Percentiles rank a stretch among this genome's conserved stretches.
Conservation (phyloP, 2,113 vertebrate genomes). For the Percina caprodes region DNA sequence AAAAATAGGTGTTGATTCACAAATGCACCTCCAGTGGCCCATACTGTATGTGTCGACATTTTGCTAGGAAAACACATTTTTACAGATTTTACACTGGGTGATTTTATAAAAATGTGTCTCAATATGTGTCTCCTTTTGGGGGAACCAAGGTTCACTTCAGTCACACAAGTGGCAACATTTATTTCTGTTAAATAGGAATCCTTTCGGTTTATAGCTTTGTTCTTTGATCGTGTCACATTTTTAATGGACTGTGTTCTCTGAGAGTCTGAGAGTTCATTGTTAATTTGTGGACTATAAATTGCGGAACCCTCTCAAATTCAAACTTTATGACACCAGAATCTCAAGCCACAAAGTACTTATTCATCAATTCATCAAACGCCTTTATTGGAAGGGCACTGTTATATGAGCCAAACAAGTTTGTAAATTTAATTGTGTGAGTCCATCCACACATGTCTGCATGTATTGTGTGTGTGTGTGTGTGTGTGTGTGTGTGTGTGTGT, state of each 20-base stretch:
- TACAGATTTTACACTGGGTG: neutral
- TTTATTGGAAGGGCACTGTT: neutral
- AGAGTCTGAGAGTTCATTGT: neutral
- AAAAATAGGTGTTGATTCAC: neutral
- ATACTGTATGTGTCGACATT: neutral
- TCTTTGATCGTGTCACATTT: constrained; percentile 17
- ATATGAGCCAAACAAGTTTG: neutral
- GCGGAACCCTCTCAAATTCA: constrained; percentile 5
- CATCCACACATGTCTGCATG: neutral
- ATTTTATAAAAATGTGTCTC: neutral
- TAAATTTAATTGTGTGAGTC: neutral
- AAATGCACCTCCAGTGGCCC: neutral
- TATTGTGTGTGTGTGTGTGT: neutral
- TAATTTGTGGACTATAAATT: constrained; percentile 6
- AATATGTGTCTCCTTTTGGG: neutral
- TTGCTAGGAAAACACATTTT: neutral
- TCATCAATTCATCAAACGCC: constrained; percentile 21
- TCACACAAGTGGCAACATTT: neutral
- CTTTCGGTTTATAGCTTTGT: neutral
- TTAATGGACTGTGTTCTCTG: constrained; percentile 6
- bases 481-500: neutral
- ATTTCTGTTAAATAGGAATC: constrained; percentile 1
- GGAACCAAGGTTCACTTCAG: neutral
- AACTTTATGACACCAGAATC: constrained; percentile 13
- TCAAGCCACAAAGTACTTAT: constrained; percentile 9